Conservation (phyloP, 92 coral and sea anemone genomes). For the Palythoa caribaeorum region DNA sequence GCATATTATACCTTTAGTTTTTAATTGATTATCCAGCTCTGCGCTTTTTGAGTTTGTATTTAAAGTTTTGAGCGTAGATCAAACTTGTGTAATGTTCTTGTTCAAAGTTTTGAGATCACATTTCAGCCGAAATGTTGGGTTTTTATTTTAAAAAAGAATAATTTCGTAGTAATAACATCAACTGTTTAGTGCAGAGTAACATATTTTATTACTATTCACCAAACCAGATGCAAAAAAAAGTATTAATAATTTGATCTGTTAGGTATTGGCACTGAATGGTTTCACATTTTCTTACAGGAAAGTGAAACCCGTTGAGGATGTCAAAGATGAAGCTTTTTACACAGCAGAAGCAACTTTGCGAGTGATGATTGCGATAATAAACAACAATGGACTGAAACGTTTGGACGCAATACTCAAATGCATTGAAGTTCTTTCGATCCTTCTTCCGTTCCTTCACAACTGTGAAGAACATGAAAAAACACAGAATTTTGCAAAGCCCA, state of each 20-base stretch:
- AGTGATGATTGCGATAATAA: neutral
- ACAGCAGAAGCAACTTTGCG: constrained; percentile 29
- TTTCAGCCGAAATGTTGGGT: too few relatives aligned
- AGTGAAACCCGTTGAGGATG: constrained; percentile 13
- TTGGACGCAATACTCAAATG: constrained; percentile 9
- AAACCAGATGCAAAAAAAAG: too few relatives aligned
- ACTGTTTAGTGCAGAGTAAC: too few relatives aligned
- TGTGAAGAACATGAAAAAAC: neutral
- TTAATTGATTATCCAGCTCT: too few relatives aligned
- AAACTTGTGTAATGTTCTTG: too few relatives aligned
- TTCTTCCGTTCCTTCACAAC: constrained; percentile 18
- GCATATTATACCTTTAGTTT: too few relatives aligned
- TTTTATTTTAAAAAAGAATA: too few relatives aligned
- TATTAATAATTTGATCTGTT: neutral
- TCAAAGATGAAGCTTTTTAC: constrained; percentile 26
- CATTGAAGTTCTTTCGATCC: constrained; percentile 8
- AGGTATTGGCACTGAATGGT: neutral
- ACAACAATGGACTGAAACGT: neutral
- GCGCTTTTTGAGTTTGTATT: too few relatives aligned
- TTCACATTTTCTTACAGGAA: constrained; percentile 5
- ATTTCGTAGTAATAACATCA: too few relatives aligned
- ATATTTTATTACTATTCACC: too few relatives aligned
- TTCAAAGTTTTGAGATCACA: too few relatives aligned
- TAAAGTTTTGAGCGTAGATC: too few relatives aligned
- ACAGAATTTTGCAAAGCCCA: neutral